Evolutionary conservation across 2,113 vertebrate species (phyloP), one percentile per base, ranked within the genome.

Genomic region (Morone chrysops): DNA sequence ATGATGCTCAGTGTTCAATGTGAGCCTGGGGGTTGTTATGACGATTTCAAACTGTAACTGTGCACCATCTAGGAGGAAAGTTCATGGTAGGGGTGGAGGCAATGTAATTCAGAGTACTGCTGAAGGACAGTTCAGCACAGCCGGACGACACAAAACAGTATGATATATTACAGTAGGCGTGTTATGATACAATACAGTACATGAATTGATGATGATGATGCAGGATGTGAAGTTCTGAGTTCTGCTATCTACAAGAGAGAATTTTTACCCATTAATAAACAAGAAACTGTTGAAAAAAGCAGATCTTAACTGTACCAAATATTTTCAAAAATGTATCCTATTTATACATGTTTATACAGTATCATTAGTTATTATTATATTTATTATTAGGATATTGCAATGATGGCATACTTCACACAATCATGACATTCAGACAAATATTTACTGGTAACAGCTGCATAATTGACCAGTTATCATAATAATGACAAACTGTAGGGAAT

Each of bases 1-100:
- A 78, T 10, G 40, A 61, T 50, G 67, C 56, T 17, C 8, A 20
- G 45, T 40, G 66, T 38, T 80, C 54, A 40, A 22, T 48, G 66
- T 70, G 71, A 80, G 54, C 67, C 70, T 17, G 2, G 0, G 47
- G n/a, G 60, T 66, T 25, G 20, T 47, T 45, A 12, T 63, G 13
- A 47, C 45, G 8, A 38, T 51, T 47, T 22, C 50, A 20, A 40
- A 16, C 60, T 17, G n/a, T 9, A 50, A 11, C 2, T 43, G 2
- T 50, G 38, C 38, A 66, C 16, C 36, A 40, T 3, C 16, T 1
- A 56, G 16, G 25, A 22, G 25, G 22, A 71, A 0, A 45, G 22
- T 75, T 70, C 17, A 51, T 11, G 10, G 47, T 36, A 16, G 0
- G 2, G 17, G 8, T 5, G 36, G 36, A 48, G 10, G 17, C 14